Conservation (phyloP, 1,140 invertebrate genomes). For the Drosophila burlai region DNA sequence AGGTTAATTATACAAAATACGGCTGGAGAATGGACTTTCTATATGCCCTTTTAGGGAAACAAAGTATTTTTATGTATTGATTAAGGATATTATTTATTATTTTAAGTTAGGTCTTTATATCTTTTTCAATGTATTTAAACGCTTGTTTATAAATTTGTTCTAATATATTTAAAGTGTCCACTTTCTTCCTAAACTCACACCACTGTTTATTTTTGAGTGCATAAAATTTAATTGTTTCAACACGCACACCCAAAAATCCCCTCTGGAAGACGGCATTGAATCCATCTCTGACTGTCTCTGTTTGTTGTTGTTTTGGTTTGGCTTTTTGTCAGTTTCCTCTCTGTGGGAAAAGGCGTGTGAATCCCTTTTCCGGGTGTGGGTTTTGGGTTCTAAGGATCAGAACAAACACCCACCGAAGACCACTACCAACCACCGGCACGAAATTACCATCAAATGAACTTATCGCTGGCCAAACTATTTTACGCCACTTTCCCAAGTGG, state of each 20-base stretch:
- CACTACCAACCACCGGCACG: conserved; percentile 47
- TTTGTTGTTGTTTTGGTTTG: conserved; percentile 74
- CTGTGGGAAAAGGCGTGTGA: conserved; percentile 62
- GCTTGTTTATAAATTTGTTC: not conserved
- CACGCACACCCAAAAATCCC: conserved; percentile 63
- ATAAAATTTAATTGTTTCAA: conserved; percentile 79
- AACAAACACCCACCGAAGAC: conserved; percentile 51
- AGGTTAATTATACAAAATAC: not conserved
- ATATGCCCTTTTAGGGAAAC: too few species aligned
- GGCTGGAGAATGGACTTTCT: too few species aligned
- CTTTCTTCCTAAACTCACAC: not conserved
- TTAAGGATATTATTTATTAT: too few species aligned
- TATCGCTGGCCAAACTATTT: conserved; percentile 79
- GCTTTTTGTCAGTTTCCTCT: conserved; percentile 65
- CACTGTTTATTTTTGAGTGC: conserved; percentile 42
- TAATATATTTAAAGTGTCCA: not conserved
- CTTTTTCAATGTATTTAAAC: too few species aligned
- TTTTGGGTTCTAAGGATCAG: conserved; percentile 18
- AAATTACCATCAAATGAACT: conserved; percentile 82
- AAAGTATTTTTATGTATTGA: not conserved
- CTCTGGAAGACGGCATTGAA: conserved; percentile 9
- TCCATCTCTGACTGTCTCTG: conserved; percentile 43
- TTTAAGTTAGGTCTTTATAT: too few species aligned
- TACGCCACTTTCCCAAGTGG: conserved; percentile 80
- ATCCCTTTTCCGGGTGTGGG: conserved; percentile 48